Base-by-base conservation (phyloP, 2,888 invertebrate genomes). In the Macropis europaea region DNA sequence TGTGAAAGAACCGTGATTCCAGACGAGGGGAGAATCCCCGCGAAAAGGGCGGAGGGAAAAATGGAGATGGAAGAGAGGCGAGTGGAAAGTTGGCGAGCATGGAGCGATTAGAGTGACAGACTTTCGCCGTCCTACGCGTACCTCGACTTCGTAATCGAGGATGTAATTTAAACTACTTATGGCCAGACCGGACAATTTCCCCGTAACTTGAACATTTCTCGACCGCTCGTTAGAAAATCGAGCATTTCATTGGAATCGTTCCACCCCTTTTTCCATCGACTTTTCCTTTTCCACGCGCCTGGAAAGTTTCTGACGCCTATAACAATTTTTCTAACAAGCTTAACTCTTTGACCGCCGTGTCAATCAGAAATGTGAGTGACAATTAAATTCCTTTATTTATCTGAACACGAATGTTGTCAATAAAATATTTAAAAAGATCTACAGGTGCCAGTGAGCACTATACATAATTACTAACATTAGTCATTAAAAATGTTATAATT, bases 121-220 rank as follows among this genome's bases (percentile, higher is more conserved):
- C 73, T 77, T 73, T 77, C 74, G 64, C 66, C 77, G 59, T 77
- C 77, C 77, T 63, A 77, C 77, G 70, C 77, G 77, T 70, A 57
- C 26, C 64, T 56, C 34, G 56, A 53, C 62, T 66, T 77, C 62
- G 74, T 77, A 77, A 77, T 77, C 74, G 70, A 74, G 77, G 77
- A 77, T 77, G 77, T 77, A 77, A 74, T 77, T 77, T 77, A 74
- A 70, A 70, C 66, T 74, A 66, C 70, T 77, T 77, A 74, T 61
- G 62, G 32, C 66, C 62, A 74, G 70, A 72, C 56, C 45, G 63
- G 47, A 77, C 62, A 77, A 77, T 77, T 77, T 70, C 45, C 56
- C 59, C 66, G 59, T 70, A 70, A 62, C 63, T 59, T 62, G 53
- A 22, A 28, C 57, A 40, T 30, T 56, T n/a, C 43, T 4, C 45